phyloP scores from a whole-genome alignment of 2,888 invertebrate species.

The Polydesmus complanatus region DNA sequence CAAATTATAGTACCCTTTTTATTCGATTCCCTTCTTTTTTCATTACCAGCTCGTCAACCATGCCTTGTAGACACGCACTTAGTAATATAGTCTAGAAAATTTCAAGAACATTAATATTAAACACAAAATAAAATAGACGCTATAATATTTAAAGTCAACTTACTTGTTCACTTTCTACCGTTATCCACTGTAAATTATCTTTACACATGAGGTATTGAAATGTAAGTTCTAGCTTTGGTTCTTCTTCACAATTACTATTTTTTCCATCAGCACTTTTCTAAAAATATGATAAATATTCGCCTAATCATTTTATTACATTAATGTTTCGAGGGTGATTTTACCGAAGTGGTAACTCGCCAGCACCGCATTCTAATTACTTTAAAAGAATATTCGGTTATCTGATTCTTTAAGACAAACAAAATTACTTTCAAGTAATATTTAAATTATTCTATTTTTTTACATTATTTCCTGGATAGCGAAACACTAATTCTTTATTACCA shows the following conservation, averaged over 20 bases:
- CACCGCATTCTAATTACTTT: constrained; percentile 92
- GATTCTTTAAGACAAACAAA: constrained; percentile 16
- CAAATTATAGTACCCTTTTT: constrained; percentile 7
- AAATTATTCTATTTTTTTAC: constrained; percentile 17
- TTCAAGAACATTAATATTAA: neutral
- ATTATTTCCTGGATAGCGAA: constrained; percentile 38
- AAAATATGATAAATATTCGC: neutral
- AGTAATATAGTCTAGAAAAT: constrained; percentile 63
- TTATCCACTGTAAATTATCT: constrained; percentile 87
- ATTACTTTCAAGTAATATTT: neutral
- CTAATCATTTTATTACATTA: neutral
- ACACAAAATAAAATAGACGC: neutral
- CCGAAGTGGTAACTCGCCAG: constrained; percentile 78
- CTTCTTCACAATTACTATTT: constrained; percentile 7
- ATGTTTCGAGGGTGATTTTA: constrained; percentile 21
- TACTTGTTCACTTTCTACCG: constrained; percentile 65
- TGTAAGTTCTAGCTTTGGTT: constrained; percentile 60
- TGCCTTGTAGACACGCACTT: constrained; percentile 85
- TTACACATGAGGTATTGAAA: constrained; percentile 89
- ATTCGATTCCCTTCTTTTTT: constrained; percentile 31
- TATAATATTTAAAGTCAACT: neutral
- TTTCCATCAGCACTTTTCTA: constrained; percentile 17
- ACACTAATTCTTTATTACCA: constrained; percentile 70
- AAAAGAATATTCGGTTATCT: constrained; percentile 67
- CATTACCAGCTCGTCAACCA: constrained; percentile 74